These are phyloP conservation scores for Apostichopus leukothele DNA, from an alignment of 53 echinoderm and acorn worm species.

Conservation along the genomic window DNA sequence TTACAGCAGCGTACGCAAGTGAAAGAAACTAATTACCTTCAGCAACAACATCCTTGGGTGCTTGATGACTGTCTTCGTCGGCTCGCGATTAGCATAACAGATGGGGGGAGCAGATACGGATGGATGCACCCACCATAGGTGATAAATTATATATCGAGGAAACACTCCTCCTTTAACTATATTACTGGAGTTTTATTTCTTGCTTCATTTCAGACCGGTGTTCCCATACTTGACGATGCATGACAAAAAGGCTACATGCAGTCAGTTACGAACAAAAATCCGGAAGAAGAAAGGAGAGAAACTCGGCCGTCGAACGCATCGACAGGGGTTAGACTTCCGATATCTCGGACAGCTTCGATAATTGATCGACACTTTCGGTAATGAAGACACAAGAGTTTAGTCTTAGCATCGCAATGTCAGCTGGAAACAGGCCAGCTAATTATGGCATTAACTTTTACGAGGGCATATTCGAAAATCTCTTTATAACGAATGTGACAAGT, in stretches of 20 bases:
- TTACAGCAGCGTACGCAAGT: background rate
- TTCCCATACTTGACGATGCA: slow-evolving; percentile 8
- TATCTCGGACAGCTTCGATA: background rate
- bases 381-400: background rate
- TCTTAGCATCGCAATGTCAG: background rate
- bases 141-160: slow-evolving; percentile 17
- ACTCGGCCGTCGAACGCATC: background rate
- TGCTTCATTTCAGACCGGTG: slow-evolving; percentile 4
- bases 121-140: slow-evolving; percentile 32
- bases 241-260: slow-evolving; percentile 23
- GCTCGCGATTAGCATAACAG: slow-evolving; percentile 40
- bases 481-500: too few relatives aligned
- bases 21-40: slow-evolving; percentile 36
- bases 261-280: too few relatives aligned
- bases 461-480: too few relatives aligned
- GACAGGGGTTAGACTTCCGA: background rate
- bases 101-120: slow-evolving; percentile 30
- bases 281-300: background rate
- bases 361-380: slow-evolving; percentile 27
- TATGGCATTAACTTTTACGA: too few relatives aligned
- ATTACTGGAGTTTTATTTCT: slow-evolving; percentile 23
- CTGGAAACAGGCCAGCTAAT: too few relatives aligned
- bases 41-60: slow-evolving; percentile 31
- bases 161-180: slow-evolving; percentile 13
- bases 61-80: background rate